Percentiles rank a stretch among this genome's conserved stretches.
Conservation (phyloP, 1,140 invertebrate genomes). For the Dendrolimus kikuchii region DNA sequence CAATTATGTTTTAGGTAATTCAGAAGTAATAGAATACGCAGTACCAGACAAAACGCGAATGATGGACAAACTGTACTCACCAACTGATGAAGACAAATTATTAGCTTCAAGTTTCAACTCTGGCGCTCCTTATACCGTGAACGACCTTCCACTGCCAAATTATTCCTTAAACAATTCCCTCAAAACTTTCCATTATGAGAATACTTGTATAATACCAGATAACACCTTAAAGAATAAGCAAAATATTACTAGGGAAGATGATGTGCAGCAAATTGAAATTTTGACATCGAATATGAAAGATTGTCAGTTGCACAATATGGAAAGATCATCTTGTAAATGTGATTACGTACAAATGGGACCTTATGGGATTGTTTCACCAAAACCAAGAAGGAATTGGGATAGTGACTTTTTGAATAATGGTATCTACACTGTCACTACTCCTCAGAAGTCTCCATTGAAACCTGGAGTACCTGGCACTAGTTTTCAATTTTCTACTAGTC, state of each 20-base stretch:
- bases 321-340: conserved; percentile 55
- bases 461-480: conserved; percentile 46
- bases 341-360: conserved; percentile 62
- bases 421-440: conserved; percentile 56
- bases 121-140: conserved; percentile 40
- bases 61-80: conserved; percentile 60
- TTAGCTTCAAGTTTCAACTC: conserved; percentile 58
- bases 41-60: conserved; percentile 61
- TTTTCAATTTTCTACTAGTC: conserved; percentile 61
- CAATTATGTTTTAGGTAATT: conserved; percentile 46
- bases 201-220: conserved; percentile 57
- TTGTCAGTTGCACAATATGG: conserved; percentile 57
- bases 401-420: conserved; percentile 54
- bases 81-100: conserved; percentile 69
- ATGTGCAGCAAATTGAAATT: conserved; percentile 63
- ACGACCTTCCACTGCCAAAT: conserved; percentile 72
- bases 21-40: conserved; percentile 63
- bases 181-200: conserved; percentile 69
- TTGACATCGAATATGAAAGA: conserved; percentile 60
- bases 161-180: conserved; percentile 73
- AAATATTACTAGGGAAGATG: conserved; percentile 56
- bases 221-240: conserved; percentile 57
- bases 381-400: conserved; percentile 54
- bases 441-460: conserved; percentile 52
- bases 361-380: conserved; percentile 51